phyloP scores from a whole-genome alignment of 2,797 vertebrate species.

The Gallirallus australis region DNA sequence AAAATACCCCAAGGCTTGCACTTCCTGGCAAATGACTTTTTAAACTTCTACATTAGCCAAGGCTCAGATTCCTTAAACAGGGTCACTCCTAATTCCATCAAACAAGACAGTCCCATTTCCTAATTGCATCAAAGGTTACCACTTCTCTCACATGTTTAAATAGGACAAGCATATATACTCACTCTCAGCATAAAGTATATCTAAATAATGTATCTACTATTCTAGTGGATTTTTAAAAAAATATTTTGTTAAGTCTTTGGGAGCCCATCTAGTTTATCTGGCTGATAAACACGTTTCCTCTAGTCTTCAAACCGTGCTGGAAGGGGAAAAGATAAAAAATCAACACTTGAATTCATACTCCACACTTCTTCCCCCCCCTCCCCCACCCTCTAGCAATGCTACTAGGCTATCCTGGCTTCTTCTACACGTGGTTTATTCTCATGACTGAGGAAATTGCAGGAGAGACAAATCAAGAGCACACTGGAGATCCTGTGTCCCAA shows the following conservation, averaged over 20 bases:
- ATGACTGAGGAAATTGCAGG: conserved; percentile 37
- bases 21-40: conserved; percentile 57
- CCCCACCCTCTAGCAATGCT: conserved; percentile 55
- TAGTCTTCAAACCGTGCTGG: conserved; percentile 72
- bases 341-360: conserved; percentile 68
- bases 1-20: conserved; percentile 67
- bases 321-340: conserved; percentile 75
- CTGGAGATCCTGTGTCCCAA: conserved; percentile 63
- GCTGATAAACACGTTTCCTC: conserved; percentile 77
- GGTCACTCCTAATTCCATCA: conserved; percentile 55
- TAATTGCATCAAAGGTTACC: conserved; percentile 78
- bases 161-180: conserved; percentile 83
- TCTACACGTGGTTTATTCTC: conserved; percentile 46
- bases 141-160: conserved; percentile 81
- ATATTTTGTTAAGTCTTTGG: conserved; percentile 85
- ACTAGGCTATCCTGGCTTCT: conserved; percentile 60
- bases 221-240: conserved; percentile 84
- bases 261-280: conserved; percentile 79
- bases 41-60: conserved; percentile 47
- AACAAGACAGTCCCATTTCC: conserved; percentile 72
- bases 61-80: conserved; percentile 57
- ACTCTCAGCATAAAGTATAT: conserved; percentile 84
- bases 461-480: conserved; percentile 74
- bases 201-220: conserved; percentile 85
- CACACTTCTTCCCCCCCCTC: conserved; percentile 67